These are phyloP conservation scores for Oplegnathus fasciatus DNA, from an alignment of 2,113 vertebrate genomes.

Conservation along the genomic window DNA sequence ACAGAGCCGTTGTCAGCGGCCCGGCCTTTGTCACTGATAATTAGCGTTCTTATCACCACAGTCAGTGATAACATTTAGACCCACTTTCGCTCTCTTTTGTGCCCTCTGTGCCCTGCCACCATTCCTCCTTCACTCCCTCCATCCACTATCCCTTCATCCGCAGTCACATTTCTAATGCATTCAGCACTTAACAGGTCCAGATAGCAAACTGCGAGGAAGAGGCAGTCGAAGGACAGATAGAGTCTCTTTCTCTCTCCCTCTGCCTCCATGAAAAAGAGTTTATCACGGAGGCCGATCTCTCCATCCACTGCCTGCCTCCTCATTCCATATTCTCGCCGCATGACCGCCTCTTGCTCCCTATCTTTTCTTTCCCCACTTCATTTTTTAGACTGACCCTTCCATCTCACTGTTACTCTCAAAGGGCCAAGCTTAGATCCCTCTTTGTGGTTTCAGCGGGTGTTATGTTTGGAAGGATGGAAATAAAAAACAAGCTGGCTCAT, in stretches of 20 bases:
- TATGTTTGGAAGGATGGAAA: conserved; percentile 24
- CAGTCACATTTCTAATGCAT: conserved; percentile 75
- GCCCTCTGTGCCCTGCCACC: conserved; percentile 36
- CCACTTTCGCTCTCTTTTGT: conserved; percentile 54
- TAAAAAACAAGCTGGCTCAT: conserved; percentile 12
- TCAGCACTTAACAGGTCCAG: conserved; percentile 73
- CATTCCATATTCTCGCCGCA: conserved; percentile 79
- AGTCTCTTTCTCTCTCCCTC: conserved; percentile 60
- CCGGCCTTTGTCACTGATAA: conserved; percentile 72
- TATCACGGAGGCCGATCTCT: conserved; percentile 76
- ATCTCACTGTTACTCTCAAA: conserved; percentile 53
- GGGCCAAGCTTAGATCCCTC: conserved; percentile 12
- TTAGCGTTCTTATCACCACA: conserved; percentile 66
- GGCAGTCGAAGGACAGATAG: conserved; percentile 76
- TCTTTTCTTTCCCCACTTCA: conserved; percentile 68
- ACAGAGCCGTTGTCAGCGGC: conserved; percentile 42
- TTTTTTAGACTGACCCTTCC: conserved; percentile 74
- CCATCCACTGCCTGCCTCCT: conserved; percentile 67
- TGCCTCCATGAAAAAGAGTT: conserved; percentile 73
- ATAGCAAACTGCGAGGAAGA: conserved; percentile 72
- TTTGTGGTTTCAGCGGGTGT: conserved; percentile 46
- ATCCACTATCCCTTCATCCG: conserved; percentile 57
- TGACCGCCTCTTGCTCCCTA: conserved; percentile 72
- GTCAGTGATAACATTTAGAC: conserved; percentile 72
- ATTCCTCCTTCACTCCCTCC: conserved; percentile 45